A percentile compares a stretch with the other conserved stretches of the same genome.
phyloP scores from a whole-genome alignment of 2,888 invertebrate genomes.

The Cetonia aurata region DNA sequence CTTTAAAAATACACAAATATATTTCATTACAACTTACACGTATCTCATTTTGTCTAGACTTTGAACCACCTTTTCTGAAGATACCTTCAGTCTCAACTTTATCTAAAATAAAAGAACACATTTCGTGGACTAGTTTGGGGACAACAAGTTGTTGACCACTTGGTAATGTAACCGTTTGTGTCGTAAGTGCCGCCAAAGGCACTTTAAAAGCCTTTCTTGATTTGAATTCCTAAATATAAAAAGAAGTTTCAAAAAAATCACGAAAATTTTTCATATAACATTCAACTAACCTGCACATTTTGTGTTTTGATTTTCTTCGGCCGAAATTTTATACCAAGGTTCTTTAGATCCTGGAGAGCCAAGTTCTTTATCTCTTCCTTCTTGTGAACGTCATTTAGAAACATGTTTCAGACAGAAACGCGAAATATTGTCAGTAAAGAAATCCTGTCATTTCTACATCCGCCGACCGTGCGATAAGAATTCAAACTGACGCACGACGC shows the following conservation, averaged over 20 bases:
- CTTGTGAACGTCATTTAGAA: slow-evolving; percentile 70
- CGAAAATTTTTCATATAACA: not conserved
- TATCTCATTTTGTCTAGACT: slow-evolving; percentile 84
- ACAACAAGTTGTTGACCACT: slow-evolving; percentile 79
- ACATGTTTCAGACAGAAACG: slow-evolving; percentile 62
- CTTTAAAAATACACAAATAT: not conserved
- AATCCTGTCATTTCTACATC: slow-evolving; percentile 20
- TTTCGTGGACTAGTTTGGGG: slow-evolving; percentile 79
- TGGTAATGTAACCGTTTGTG: slow-evolving; percentile 72
- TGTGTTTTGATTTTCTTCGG: slow-evolving; percentile 75
- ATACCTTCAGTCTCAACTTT: slow-evolving; percentile 84
- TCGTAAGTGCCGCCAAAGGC: slow-evolving; percentile 68
- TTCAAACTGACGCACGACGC: slow-evolving; percentile 1
- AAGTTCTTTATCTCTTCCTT: slow-evolving; percentile 70
- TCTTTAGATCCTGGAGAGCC: slow-evolving; percentile 76
- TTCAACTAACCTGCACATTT: slow-evolving; percentile 62
- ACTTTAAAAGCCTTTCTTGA: slow-evolving; percentile 67
- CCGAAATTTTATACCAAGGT: slow-evolving; percentile 79
- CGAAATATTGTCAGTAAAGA: slow-evolving; percentile 1
- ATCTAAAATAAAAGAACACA: slow-evolving; percentile 77
- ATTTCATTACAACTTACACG: slow-evolving; percentile 68
- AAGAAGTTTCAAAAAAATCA: slow-evolving; percentile 18
- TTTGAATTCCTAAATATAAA: slow-evolving; percentile 56
- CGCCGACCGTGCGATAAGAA: too few relatives aligned
- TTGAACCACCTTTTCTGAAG: slow-evolving; percentile 90